These are phyloP conservation scores for Ophonus ardosiacus DNA, from an alignment of 2,888 invertebrate species.

Conservation along the genomic window DNA sequence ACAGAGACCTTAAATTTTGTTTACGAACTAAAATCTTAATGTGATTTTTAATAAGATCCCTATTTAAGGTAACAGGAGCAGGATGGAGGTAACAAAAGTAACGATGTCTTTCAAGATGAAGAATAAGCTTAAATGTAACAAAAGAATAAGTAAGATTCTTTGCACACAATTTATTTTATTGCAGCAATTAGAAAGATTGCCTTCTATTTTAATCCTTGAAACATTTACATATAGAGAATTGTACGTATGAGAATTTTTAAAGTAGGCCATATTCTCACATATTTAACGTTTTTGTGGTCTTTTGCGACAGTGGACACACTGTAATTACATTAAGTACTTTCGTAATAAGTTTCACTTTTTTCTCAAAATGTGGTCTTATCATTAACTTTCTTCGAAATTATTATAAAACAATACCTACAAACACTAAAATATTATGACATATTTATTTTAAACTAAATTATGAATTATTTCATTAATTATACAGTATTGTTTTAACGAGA, in stretches of 20 bases:
- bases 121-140: background rate
- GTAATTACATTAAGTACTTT: constrained; percentile 21
- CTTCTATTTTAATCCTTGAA: constrained; percentile 8
- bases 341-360: constrained; percentile 31
- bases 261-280: constrained; percentile 6
- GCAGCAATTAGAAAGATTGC: background rate
- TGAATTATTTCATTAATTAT: constrained; percentile 4
- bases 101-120: background rate
- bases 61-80: background rate
- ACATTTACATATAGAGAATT: constrained; percentile 12
- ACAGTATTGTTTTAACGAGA: background rate
- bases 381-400: background rate
- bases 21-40: no score
- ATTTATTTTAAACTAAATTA: background rate
- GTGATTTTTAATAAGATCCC: no score
- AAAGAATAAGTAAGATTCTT: background rate
- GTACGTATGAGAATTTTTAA: constrained; percentile 14
- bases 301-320: constrained; percentile 6
- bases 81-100: background rate
- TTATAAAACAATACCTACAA: background rate
- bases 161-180: background rate
- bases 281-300: background rate
- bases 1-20: no score
- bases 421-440: background rate
- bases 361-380: constrained; percentile 19